These are phyloP conservation scores for Poicephalus meyeri DNA, from an alignment of 2,113 vertebrate genomes.

Conservation along the genomic window DNA sequence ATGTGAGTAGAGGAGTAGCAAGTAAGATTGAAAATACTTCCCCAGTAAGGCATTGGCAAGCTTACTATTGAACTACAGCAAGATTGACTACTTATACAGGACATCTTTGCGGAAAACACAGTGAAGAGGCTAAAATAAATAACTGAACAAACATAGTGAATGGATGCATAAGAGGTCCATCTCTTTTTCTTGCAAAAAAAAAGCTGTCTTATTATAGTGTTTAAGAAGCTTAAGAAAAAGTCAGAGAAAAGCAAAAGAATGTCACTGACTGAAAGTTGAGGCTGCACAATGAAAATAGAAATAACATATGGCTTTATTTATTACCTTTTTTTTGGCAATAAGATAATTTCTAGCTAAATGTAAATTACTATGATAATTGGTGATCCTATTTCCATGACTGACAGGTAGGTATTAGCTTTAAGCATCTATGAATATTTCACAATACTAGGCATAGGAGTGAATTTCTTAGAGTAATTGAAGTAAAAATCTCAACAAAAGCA, in stretches of 20 bases:
- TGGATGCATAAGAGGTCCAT: background rate
- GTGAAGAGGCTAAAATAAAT: background rate
- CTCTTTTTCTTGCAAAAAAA: background rate
- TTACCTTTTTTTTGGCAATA: background rate
- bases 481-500: background rate
- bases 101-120: background rate
- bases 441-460: background rate
- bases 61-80: background rate
- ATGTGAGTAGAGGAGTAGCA: background rate
- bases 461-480: background rate
- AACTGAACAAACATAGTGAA: background rate
- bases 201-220: background rate
- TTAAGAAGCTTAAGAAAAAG: background rate
- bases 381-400: background rate
- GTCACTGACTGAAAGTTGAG: background rate
- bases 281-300: background rate
- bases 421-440: background rate
- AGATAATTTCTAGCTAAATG: background rate
- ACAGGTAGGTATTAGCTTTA: background rate
- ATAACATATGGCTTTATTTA: background rate
- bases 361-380: background rate
- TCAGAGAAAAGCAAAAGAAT: background rate
- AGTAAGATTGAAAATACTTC: background rate
- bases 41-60: background rate
- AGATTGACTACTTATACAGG: background rate